phyloP scores from a whole-genome alignment of 2,113 vertebrate genomes.

The Pantherophis guttatus region DNA sequence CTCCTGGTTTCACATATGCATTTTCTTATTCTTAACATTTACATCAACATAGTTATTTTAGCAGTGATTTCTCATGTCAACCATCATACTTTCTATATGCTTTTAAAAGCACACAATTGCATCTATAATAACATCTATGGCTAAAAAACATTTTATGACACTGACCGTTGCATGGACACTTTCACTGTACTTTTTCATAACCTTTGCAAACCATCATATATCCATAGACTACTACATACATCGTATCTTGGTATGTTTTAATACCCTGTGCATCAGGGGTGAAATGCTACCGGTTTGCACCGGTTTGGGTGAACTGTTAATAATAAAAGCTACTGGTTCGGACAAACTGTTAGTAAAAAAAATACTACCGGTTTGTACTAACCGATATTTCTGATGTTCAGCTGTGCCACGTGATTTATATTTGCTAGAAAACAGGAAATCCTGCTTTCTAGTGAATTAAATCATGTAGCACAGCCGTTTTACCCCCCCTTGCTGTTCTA shows the following conservation, averaged over 20 bases:
- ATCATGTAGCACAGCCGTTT: no score
- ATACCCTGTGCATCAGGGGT: not conserved
- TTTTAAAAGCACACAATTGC: not conserved
- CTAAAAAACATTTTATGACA: not conserved
- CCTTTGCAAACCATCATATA: not conserved
- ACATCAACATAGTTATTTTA: not conserved
- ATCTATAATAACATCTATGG: not conserved
- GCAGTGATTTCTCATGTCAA: not conserved
- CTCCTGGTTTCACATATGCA: not conserved
- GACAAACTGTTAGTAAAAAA: no score
- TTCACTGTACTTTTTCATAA: not conserved
- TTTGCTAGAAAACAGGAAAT: no score
- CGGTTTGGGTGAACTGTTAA: no score
- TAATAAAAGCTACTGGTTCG: no score
- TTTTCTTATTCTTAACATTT: not conserved
- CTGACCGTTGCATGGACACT: not conserved
- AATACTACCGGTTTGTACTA: no score
- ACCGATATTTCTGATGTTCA: no score
- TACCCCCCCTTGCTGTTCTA: no score
- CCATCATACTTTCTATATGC: not conserved
- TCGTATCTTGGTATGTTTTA: not conserved
- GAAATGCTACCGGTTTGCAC: no score
- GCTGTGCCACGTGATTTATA: no score
- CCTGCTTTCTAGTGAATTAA: no score
- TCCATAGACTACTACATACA: not conserved